Base-by-base conservation (phyloP, 30 jellyfish, hydroid and myxozoan species). In the Cassiopea andromeda region DNA sequence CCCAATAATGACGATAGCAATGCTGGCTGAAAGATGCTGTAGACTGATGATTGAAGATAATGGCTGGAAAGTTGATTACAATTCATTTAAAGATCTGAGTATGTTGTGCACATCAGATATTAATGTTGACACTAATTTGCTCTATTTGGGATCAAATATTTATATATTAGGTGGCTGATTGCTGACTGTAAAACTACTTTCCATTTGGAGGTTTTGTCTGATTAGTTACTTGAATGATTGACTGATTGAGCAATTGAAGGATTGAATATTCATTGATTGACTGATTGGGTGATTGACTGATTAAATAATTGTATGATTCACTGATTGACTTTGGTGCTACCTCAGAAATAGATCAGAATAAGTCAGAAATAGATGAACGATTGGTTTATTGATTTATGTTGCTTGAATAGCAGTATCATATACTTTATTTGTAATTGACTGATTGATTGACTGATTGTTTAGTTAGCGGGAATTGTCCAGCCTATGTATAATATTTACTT, bases 21-120 rank as follows among this genome's bases (percentile, higher is more conserved):
- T 74, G 12, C 75, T 91, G 48, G 97, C 97, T 27, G 97, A 91
- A 67, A 46, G 97, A 48, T 91, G 97, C 74, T 60, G 87, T 48
- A 60, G 97, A 70, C 77, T 91, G 66, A 70, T 91, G 46, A 69
- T 71, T 1, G 92, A 91, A 48, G 92, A 91, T 69, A 77, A 79
- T 60, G 94, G 91, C 1, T 91, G 97, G 97, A 84, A 77, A 7
- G 71, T 91, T 69, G 92, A 91, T 61, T 91, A 91, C 60, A 88
- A 85, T 43, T 9, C 66, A 54, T n/a, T 69, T 17, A 66, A 44
- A 78, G 89, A 84, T 46, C 78, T 69, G 69, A 78, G 97, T 91
- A 60, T 2, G 97, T 85, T 75, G 6, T 75, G 1, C 38, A 7
- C 27, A 6, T 61, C 64, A 50, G 8, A 9, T 9, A 50, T 61